Conservation (phyloP, 1,140 invertebrate genomes). For the Parasteatoda tepidariorum region DNA sequence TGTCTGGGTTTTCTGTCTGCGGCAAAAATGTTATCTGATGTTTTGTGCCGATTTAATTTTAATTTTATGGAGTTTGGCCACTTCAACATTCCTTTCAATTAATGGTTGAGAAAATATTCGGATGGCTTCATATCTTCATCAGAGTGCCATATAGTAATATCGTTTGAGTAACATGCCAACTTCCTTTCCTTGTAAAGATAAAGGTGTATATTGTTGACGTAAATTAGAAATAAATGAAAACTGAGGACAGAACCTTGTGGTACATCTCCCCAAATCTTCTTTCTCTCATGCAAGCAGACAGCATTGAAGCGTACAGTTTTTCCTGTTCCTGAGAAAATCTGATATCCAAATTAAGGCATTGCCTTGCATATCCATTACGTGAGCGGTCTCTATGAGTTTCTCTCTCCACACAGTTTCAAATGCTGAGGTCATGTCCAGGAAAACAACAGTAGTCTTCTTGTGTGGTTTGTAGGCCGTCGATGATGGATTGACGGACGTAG, state of each 20-base stretch:
- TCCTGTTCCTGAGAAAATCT: background rate
- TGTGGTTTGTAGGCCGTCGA: background rate
- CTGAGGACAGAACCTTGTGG: background rate
- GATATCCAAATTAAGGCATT: background rate
- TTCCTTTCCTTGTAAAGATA: background rate
- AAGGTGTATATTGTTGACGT: background rate
- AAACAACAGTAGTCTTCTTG: background rate
- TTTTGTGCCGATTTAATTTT: background rate
- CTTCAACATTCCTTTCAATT: background rate
- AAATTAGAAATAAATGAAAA: background rate
- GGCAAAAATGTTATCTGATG: background rate
- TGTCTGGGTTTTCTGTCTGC: background rate
- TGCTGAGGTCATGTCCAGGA: background rate
- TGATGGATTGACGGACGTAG: background rate
- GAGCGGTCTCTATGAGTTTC: background rate
- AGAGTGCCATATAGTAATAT: background rate
- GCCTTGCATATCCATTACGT: background rate
- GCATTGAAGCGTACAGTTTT: background rate
- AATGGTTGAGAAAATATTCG: background rate
- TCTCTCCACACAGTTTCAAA: conserved; percentile 1
- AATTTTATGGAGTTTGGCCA: background rate
- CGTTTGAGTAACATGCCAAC: background rate
- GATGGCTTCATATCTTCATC: background rate
- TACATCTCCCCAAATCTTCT: background rate
- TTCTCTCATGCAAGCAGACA: background rate